Percentiles rank a stretch among this genome's conserved stretches.
Evolutionary conservation across 1,140 invertebrate genomes (phyloP).

Genomic region (Eumeta japonica): DNA sequence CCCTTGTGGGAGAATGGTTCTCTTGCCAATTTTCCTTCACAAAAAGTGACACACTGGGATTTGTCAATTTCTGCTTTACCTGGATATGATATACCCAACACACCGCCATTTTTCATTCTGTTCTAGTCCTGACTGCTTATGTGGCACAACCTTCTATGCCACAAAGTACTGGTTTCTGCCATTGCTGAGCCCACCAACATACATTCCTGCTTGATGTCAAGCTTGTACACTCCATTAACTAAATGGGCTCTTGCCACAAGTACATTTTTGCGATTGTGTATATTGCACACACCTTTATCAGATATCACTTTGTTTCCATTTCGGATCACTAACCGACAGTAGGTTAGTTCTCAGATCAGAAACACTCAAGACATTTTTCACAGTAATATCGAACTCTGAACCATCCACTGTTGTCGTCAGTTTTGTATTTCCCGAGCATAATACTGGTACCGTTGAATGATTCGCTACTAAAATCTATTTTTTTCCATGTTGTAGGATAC

Average conservation of each 20-base stretch:
- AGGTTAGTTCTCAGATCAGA: too few relatives aligned
- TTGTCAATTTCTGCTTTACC: slow-evolving; percentile 14
- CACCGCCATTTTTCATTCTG: slow-evolving; percentile 13
- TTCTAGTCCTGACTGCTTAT: slow-evolving; percentile 16
- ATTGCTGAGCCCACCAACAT: slow-evolving; percentile 10
- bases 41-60: slow-evolving; percentile 12
- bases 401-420: slow-evolving; percentile 5
- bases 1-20: slow-evolving; percentile 14
- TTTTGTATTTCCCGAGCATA: slow-evolving; percentile 6
- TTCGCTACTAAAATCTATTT: slow-evolving; percentile 3
- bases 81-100: slow-evolving; percentile 12
- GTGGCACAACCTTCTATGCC: slow-evolving; percentile 24
- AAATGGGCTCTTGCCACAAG: slow-evolving; percentile 11
- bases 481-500: too few relatives aligned
- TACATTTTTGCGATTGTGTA: too few relatives aligned
- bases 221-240: slow-evolving; percentile 14
- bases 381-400: slow-evolving; percentile 4
- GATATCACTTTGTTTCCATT: too few relatives aligned
- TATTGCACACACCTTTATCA: too few relatives aligned
- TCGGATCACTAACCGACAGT: too few relatives aligned
- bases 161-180: slow-evolving; percentile 6
- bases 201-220: slow-evolving; percentile 7
- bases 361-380: too few relatives aligned
- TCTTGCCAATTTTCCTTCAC: slow-evolving; percentile 18
- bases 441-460: slow-evolving; percentile 2